These are phyloP conservation scores for Zosterops lateralis DNA, from an alignment of 2,113 vertebrate species.

Conservation along the genomic window DNA sequence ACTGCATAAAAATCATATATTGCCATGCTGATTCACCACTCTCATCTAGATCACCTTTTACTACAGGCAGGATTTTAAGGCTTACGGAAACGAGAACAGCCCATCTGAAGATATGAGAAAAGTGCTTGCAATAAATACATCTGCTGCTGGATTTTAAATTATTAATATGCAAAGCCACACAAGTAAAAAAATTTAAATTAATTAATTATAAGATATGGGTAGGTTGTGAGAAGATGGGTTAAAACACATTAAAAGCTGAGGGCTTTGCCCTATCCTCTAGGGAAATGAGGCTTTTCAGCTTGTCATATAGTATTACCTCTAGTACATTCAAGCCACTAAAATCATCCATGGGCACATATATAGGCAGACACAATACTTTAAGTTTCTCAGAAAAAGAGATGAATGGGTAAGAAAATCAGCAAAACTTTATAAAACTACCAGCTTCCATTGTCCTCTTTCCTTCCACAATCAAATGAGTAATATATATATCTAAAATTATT, in stretches of 20 bases:
- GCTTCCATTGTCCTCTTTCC: neutral
- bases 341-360: neutral
- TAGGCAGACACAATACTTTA: neutral
- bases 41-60: neutral
- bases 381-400: neutral
- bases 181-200: neutral
- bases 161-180: neutral
- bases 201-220: neutral
- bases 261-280: neutral
- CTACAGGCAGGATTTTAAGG: neutral
- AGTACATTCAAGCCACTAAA: neutral
- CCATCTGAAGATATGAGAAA: neutral
- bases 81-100: neutral
- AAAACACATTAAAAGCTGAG: neutral
- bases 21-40: rapidly evolving
- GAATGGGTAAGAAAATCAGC: neutral
- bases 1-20: neutral
- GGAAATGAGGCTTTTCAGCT: neutral
- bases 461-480: neutral
- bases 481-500: neutral
- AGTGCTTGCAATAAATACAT: neutral
- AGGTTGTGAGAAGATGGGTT: neutral
- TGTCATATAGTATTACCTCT: neutral
- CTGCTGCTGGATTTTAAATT: neutral
- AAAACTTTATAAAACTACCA: neutral